Percentiles rank a stretch among this genome's conserved stretches.
These are phyloP conservation scores for Poecilobothrus nobilitatus DNA, from an alignment of 2,888 invertebrate genomes.

Conservation along the genomic window DNA sequence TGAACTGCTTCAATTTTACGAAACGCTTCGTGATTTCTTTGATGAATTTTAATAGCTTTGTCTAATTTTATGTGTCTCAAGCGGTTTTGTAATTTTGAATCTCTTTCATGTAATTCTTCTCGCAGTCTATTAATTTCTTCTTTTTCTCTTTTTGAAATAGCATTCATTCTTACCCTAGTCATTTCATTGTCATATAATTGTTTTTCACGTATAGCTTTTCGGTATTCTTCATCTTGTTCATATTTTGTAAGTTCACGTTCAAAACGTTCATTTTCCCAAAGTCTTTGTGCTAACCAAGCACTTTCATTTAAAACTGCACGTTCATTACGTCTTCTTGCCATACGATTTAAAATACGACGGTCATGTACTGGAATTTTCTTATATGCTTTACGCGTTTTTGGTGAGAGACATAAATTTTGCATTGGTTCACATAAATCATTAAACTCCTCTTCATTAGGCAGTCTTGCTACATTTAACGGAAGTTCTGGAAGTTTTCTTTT, in stretches of 20 bases:
- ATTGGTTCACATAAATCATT: constrained; percentile 35
- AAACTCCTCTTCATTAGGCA: constrained; percentile 11
- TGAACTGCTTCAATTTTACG: constrained; percentile 36
- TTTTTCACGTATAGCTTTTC: constrained; percentile 37
- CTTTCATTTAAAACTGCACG: constrained; percentile 36
- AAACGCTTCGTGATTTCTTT: constrained; percentile 36
- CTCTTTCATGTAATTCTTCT: constrained; percentile 34
- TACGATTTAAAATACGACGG: constrained; percentile 42
- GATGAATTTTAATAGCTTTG: constrained; percentile 32
- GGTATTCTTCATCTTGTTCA: constrained; percentile 39
- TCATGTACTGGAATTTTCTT: constrained; percentile 38
- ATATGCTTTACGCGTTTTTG: constrained; percentile 35
- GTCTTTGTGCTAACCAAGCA: constrained; percentile 41
- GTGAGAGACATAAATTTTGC: constrained; percentile 39
- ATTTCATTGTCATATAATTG: constrained; percentile 38
- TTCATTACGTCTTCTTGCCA: constrained; percentile 39
- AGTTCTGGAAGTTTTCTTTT: background rate
- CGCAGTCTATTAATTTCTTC: constrained; percentile 35
- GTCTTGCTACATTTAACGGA: background rate
- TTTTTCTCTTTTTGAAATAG: constrained; percentile 36
- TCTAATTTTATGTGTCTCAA: constrained; percentile 35
- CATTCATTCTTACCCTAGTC: constrained; percentile 37
- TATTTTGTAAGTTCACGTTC: constrained; percentile 39
- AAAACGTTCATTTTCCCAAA: constrained; percentile 42
- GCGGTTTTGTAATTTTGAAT: constrained; percentile 34